Evolutionary conservation across 2,113 vertebrate species (phyloP), one percentile per base, ranked within the genome.

Genomic region (Dunckerocampus dactyliophorus): DNA sequence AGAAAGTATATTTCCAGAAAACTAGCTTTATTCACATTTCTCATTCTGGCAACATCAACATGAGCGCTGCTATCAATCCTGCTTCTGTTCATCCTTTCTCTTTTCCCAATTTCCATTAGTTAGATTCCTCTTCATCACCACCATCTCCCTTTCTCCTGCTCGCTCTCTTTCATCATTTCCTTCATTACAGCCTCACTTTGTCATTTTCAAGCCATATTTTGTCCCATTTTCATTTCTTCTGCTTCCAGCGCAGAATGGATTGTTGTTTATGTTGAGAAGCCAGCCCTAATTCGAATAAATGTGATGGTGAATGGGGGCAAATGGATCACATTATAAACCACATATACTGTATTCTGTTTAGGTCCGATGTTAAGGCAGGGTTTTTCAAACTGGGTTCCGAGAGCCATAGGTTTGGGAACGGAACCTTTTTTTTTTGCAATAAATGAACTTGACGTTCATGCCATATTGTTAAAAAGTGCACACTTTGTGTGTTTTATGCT

Each of bases 151-250:
- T 21, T 57, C 42, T 43, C 22, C 17, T 17, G 17, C 48, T 42
- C 63, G 12, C 14, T 21, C 47, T 49, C 60, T 80, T 75, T 75
- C 58, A 66, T 73, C 75, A 73, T 49, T n/a, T 16, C 47, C 24
- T 70, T 74, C 48, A 47, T 74, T 53, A 59, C 59, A 37, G 42
- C 14, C 24, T 50, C 20, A 31, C 43, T 63, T 24, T 71, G 50
- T 66, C 62, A 71, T 71, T 59, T 70, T 48, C 54, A 49, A 42
- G 37, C 28, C 69, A 48, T 62, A 42, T 76, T 54, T 67, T 49
- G 42, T 74, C 24, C 59, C 53, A 16, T 59, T 72, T 59, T 76
- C 59, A 61, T 63, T 69, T 69, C 57, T n/a, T n/a, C 59, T 65
- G 52, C 31, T 15, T 69, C 60, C 22, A 2, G 20, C 47, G 56